Evolutionary conservation across 2,113 vertebrate genomes (phyloP), one percentile per base, ranked within the genome.

Genomic region (Cyanoramphus novaezelandiae): DNA sequence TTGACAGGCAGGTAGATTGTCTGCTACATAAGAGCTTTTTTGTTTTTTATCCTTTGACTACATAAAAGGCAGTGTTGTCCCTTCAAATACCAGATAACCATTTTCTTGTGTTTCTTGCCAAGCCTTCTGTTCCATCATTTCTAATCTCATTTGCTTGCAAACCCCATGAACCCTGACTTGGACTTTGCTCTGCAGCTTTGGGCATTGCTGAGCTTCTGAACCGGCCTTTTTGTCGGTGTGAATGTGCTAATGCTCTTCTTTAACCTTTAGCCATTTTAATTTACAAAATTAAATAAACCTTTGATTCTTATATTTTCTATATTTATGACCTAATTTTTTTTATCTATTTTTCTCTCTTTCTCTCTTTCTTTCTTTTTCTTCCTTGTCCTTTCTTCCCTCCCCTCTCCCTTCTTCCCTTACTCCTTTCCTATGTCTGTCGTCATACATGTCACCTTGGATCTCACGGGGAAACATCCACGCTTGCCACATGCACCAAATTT

Each of bases 301-400:
- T 99, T 96, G 97, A 97, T 97, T 98, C 98, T 98, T 98, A 98
- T 88, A 95, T 98, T 99, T 98, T 99, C 98, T 98, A 92, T 98
- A 98, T 99, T 99, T 99, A 98, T 98, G 99, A 99, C 98, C 98
- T 99, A 98, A 99, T 99, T 98, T 98, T 98, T 98, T 98, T 98
- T 99, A 98, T 98, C 97, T 98, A 98, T 98, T 99, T 98, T 98
- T 97, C 97, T 97, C 96, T 97, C 91, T 97, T 74, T 98, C 77
- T 97, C 87, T 97, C 31, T 95, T 20, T 92, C 59, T 97, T 62
- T 96, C 71, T 87, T 87, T 91, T 75, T 95, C 82, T 91, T 79
- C 87, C 76, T 94, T 64, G 81, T 94, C 97, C 94, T 97, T 95
- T 95, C 76, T 87, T 82, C 87, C 90, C 84, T 75, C 33, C 95